These are phyloP conservation scores for Onychomys leucogaster DNA, from an alignment of 2,797 vertebrate genomes.

Conservation along the genomic window DNA sequence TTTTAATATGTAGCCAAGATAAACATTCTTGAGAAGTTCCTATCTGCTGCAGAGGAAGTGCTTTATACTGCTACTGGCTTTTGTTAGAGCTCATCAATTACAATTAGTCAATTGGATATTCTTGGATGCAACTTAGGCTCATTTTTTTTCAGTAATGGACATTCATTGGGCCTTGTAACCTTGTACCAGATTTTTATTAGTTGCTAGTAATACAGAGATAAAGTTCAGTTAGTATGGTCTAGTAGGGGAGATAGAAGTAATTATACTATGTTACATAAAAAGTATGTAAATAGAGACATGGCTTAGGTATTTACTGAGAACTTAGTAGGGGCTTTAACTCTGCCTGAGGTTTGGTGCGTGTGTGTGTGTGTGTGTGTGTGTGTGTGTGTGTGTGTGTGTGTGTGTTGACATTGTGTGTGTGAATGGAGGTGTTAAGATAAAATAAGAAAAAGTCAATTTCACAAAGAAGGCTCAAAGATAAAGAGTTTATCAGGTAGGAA, in stretches of 20 bases:
- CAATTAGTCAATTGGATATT: conserved; percentile 49
- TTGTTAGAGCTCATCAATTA: conserved; percentile 43
- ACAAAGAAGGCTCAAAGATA: conserved; percentile 38
- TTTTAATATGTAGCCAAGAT: not conserved
- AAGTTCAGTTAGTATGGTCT: not conserved
- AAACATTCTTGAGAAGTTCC: not conserved
- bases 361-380: not conserved
- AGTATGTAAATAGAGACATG: not conserved
- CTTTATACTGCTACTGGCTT: not conserved
- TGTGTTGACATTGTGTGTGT: not conserved
- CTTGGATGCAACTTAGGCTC: conserved; percentile 2
- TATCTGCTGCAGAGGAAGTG: not conserved
- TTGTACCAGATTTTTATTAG: conserved; percentile 47
- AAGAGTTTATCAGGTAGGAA: conserved; percentile 28
- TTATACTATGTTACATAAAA: not conserved
- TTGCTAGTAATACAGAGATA: conserved; percentile 36
- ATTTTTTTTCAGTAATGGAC: conserved; percentile 8
- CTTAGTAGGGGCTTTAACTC: not conserved
- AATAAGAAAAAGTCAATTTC: conserved; percentile 30
- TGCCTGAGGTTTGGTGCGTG: not conserved
- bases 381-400: not conserved
- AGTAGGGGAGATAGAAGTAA: conserved; percentile 23
- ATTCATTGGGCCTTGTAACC: not conserved
- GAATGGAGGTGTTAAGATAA: not conserved
- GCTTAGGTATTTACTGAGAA: conserved; percentile 15